A percentile compares a stretch with the other conserved stretches of the same genome.
phyloP scores from a whole-genome alignment of 2,113 vertebrate species.

The Australoheros scitulus region DNA sequence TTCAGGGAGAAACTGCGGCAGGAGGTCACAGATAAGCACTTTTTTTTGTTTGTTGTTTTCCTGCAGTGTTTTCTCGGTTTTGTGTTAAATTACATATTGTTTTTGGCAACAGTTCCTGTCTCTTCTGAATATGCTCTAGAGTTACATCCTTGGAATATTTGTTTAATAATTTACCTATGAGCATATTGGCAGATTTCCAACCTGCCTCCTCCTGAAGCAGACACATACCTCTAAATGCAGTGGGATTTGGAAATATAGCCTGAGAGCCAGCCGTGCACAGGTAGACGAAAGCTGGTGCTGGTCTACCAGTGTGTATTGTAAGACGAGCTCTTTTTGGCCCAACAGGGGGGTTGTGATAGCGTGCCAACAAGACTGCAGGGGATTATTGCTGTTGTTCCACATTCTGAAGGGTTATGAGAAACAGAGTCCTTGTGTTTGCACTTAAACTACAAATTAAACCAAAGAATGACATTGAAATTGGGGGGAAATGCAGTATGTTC shows the following conservation, averaged over 20 bases:
- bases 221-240: constrained; percentile 21
- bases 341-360: constrained; percentile 45
- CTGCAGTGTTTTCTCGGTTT: constrained; percentile 1
- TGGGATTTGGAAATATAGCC: constrained; percentile 32
- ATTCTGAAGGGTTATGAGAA: constrained; percentile 25
- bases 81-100: constrained; percentile 20
- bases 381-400: constrained; percentile 48
- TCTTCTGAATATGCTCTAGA: constrained; percentile 2
- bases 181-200: constrained; percentile 39
- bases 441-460: constrained; percentile 35
- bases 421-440: constrained; percentile 28
- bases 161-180: constrained; percentile 23
- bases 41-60: neutral
- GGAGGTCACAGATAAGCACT: constrained; percentile 24
- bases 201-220: constrained; percentile 4
- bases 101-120: constrained; percentile 16
- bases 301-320: constrained; percentile 24
- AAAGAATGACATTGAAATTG: neutral
- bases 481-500: neutral
- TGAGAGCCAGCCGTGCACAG: constrained; percentile 20
- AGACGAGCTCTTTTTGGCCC: constrained; percentile 39
- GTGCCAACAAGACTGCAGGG: constrained; percentile 43
- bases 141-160: constrained; percentile 12
- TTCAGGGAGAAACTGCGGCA: constrained; percentile 2
- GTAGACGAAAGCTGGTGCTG: constrained; percentile 13